Conservation (phyloP, 2,888 invertebrate species). For the Tetranychus truncatus region DNA sequence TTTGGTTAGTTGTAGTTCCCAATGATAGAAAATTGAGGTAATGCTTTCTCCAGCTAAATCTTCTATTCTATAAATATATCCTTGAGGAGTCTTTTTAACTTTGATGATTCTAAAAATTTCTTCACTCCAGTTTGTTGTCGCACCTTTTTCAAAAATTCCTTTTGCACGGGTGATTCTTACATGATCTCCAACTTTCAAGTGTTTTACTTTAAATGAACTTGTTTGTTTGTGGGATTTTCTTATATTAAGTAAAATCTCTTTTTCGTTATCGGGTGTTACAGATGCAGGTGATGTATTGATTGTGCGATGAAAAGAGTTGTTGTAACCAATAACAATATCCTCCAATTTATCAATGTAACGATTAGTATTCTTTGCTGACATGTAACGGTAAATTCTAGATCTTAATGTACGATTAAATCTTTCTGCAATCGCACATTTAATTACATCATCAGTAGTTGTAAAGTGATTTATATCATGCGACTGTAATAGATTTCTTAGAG, state of each 20-base stretch:
- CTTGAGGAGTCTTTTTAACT: background rate
- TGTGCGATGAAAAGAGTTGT: background rate
- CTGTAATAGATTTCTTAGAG: background rate
- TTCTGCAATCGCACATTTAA: conserved; percentile 29
- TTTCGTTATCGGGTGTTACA: too few relatives aligned
- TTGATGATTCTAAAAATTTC: background rate
- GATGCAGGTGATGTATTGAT: background rate
- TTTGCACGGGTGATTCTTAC: background rate
- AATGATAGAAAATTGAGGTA: conserved; percentile 1
- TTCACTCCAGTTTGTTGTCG: background rate
- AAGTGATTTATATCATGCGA: conserved; percentile 23
- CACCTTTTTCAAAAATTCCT: conserved; percentile 5
- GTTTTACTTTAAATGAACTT: too few relatives aligned
- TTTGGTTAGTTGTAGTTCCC: background rate
- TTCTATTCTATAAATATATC: background rate
- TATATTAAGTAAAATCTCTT: too few relatives aligned
- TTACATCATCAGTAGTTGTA: conserved; percentile 26
- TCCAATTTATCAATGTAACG: background rate
- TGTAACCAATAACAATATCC: background rate
- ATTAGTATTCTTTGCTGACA: conserved; percentile 26
- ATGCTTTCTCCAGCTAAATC: background rate
- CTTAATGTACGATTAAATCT: conserved; percentile 28
- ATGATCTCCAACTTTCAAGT: too few relatives aligned
- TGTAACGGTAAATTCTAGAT: conserved; percentile 28
- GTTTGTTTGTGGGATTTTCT: too few relatives aligned